A percentile compares a stretch with the other conserved stretches of the same genome.
Evolutionary conservation across 2,888 invertebrate species (phyloP).

Genomic region (Beris chalybata): DNA sequence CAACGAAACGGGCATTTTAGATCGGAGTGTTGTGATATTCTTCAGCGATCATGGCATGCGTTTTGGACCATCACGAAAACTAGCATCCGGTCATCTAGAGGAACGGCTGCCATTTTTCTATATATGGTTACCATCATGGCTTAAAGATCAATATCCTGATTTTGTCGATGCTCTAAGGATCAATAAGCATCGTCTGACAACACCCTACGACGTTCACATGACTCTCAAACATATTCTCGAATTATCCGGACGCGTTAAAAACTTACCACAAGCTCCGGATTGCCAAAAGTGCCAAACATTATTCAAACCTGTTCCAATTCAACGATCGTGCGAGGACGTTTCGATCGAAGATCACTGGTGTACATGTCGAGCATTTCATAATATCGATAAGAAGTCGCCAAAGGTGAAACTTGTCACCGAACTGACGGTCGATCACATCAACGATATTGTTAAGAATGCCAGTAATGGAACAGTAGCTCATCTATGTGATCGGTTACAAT

Average conservation of each 20-base stretch:
- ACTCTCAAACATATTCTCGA: slow-evolving; percentile 64
- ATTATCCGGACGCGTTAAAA: slow-evolving; percentile 54
- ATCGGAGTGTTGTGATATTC: slow-evolving; percentile 70
- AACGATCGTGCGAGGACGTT: slow-evolving; percentile 67
- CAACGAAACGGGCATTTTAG: slow-evolving; percentile 62
- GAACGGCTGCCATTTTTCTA: slow-evolving; percentile 76
- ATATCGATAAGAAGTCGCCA: slow-evolving; percentile 51
- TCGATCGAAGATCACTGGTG: slow-evolving; percentile 71
- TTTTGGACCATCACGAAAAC: slow-evolving; percentile 69
- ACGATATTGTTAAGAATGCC: slow-evolving; percentile 36
- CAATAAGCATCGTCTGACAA: slow-evolving; percentile 69
- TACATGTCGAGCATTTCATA: slow-evolving; percentile 61
- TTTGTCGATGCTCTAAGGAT: slow-evolving; percentile 61
- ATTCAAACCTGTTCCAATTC: slow-evolving; percentile 60
- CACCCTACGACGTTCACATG: slow-evolving; percentile 73
- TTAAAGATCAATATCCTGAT: slow-evolving; percentile 60
- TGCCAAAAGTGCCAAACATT: slow-evolving; percentile 67
- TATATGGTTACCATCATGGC: slow-evolving; percentile 66
- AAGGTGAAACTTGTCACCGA: slow-evolving; percentile 61
- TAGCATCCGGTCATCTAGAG: slow-evolving; percentile 74
- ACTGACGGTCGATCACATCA: slow-evolving; percentile 49
- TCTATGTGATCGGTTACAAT: slow-evolving; percentile 59
- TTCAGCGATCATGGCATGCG: slow-evolving; percentile 80
- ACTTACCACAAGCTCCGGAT: slow-evolving; percentile 47
- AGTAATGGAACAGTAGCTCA: slow-evolving; percentile 45